Evolutionary conservation across 2,888 invertebrate genomes (phyloP), one percentile per base, ranked within the genome.

Genomic region (Amorpha juglandis): DNA sequence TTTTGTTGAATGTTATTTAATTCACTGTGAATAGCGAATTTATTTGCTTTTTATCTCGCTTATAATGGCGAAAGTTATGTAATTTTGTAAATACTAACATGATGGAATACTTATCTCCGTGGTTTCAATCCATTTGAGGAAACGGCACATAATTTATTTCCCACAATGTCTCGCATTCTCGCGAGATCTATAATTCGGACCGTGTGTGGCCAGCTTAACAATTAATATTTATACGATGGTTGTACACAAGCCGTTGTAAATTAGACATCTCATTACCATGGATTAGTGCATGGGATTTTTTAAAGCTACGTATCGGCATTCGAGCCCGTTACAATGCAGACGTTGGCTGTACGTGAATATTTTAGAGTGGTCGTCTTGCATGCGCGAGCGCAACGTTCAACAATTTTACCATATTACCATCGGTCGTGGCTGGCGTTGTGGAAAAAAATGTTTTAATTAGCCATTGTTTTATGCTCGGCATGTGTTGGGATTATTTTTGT

Each of bases 251-350:
- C 50, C 50, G 50, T 50, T 63, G 51, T 27, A 63, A 63, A 51
- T 63, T 19, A 38, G 51, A 35, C 63, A 63, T 21, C 35, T 45
- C 52, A 63, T 63, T 33, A 63, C 19, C 16, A 65, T 62, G 62
- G 42, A 62, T 66, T 63, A 63, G 47, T 66, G 52, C 53, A 33
- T 47, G 27, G 51, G 21, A 19, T 52, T 52, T 65, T 66, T 66
- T 53, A 9, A 50, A n/a, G n/a, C 42, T 42, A 9, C 52, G 27
- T 53, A 42, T 63, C 63, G 66, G 66, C 66, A 47, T 53, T 50
- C 48, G n/a, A 33, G 62, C 1, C 72, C 70, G 70, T 71, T 73
- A 70, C 50, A 72, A 71, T 74, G 66, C 70, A 68, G 55, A 64
- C 65, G 66, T 63, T 70, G 35, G 52, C 65, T 64, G 55, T 42